Percentiles rank a stretch among this genome's conserved stretches.
Evolutionary conservation across 2,888 invertebrate species (phyloP).

Genomic region (Drosophila gaucha): DNA sequence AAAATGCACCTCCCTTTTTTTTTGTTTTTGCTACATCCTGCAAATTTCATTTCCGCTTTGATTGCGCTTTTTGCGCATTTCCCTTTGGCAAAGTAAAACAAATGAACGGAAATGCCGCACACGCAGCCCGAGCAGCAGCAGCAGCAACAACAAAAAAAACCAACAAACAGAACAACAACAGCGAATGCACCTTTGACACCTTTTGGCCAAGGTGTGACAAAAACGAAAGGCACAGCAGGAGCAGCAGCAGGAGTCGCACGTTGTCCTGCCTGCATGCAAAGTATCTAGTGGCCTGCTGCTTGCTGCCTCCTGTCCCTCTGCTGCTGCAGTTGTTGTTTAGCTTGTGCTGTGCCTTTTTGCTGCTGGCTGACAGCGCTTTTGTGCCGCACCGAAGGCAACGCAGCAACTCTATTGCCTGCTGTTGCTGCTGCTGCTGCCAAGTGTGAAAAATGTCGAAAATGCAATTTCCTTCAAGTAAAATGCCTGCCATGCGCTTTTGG

Average conservation of each 20-base stretch:
- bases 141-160: conserved; percentile 43
- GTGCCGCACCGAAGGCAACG: conserved; percentile 45
- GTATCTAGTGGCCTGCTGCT: conserved; percentile 55
- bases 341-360: conserved; percentile 67
- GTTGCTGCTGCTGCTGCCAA: conserved; percentile 60
- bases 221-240: conserved; percentile 42
- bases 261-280: conserved; percentile 69
- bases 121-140: conserved; percentile 56
- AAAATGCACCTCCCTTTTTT: conserved; percentile 54
- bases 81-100: conserved; percentile 73
- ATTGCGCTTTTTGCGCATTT: conserved; percentile 79
- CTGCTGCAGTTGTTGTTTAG: conserved; percentile 49
- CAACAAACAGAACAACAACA: conserved; percentile 34
- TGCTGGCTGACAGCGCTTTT: conserved; percentile 52
- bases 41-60: conserved; percentile 81
- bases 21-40: conserved; percentile 67
- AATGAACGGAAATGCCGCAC: conserved; percentile 80
- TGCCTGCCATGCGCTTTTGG: conserved; percentile 81
- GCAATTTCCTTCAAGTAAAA: conserved; percentile 81
- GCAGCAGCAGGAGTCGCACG: conserved; percentile 19
- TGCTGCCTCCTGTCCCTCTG: background rate
- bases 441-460: conserved; percentile 81
- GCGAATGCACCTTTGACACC: conserved; percentile 75
- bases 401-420: conserved; percentile 42
- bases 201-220: conserved; percentile 75